Base-by-base conservation (phyloP, 1,140 invertebrate genomes). In the Campodea augens region DNA sequence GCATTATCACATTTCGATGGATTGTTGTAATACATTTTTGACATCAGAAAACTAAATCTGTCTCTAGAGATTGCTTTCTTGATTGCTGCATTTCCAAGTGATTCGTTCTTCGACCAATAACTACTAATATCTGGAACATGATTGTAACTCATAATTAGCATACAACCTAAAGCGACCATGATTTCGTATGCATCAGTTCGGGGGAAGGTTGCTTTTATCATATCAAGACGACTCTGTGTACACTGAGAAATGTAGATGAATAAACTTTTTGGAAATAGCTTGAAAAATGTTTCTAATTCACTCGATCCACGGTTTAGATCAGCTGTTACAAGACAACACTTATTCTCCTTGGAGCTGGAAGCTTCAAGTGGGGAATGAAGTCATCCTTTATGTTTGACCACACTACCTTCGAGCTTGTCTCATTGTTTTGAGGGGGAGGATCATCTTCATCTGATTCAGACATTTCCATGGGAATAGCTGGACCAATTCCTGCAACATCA, bases 11-110 rank as follows among this genome's bases (percentile, higher is more conserved):
- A 41, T 44, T 53, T 53, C 39, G 49, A 21, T 21, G 51, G 51
- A 5, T 48, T 13, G 38, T 50, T 49, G 49, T 55, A 55, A 50
- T 55, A 57, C 19, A 58, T 19, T 48, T 57, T 57, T 19, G 54
- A 55, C 39, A 49, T 27, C 29, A 41, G 24, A n/a, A n/a, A n/a
- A 29, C 45, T 24, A 47, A 44, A 56, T 47, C 53, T 52, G 38
- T 55, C 43, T 38, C 52, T 43, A 18, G 52, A 46, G 36, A 54
- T 51, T 23, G 45, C 45, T 19, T 45, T 25, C 47, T 56, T 56
- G 40, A 55, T 54, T 32, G 49, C 42, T 47, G 19, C 24, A 49
- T 57, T 56, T 38, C 53, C 54, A 43, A 57, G 38, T 24, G 54
- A 51, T 23, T 41, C 23, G 42, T 55, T 52, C 27, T 29, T 38